Base-by-base conservation (phyloP, 2,888 invertebrate species). In the Caenorhabditis becei region DNA sequence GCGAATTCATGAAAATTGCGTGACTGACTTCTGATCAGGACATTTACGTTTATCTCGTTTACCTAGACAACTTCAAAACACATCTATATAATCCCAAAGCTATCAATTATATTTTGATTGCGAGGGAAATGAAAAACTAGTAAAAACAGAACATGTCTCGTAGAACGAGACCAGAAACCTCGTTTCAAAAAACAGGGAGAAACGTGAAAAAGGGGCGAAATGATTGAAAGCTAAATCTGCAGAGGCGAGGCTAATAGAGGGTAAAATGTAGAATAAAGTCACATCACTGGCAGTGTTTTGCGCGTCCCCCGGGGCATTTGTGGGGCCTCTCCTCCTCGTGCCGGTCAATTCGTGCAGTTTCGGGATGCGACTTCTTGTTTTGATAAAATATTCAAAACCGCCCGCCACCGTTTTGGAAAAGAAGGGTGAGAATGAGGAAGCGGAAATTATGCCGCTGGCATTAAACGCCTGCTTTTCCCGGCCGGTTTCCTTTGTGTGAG, bases 371-470 rank as follows among this genome's bases (percentile, higher is more conserved):
- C 51, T 61, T 75, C 59, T 58, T 66, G 65, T 59, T 66, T 66
- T 75, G 66, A 75, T 66, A 75, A 75, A 72, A 74, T 74, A 74
- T 74, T 74, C 74, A 56, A 66, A 74, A n/a, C n/a, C 58, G 37
- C 41, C 70, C 28, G 51, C 53, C 20, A 24, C 26, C 18, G 18
- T n/a, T 47, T 47, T 47, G 5, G n/a, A 47, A 47, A 70, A 37
- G 70, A 61, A 11, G 51, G 16, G 32, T 18, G 54, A 41, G 26
- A 59, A 70, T 59, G 53, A 70, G 23, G 37, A 51, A 69, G 70
- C 61, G 41, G 69, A 71, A 71, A 62, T 71, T 71, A 32, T 71
- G 62, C 51, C 47, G 47, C 18, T 20, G 47, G 47, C 47, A 47
- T 47, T 47, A 47, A 47, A 47, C 20, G 47, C n/a, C 47, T 47